Evolutionary conservation across 2,113 vertebrate genomes (phyloP).

Genomic region (Thermophis baileyi): DNA sequence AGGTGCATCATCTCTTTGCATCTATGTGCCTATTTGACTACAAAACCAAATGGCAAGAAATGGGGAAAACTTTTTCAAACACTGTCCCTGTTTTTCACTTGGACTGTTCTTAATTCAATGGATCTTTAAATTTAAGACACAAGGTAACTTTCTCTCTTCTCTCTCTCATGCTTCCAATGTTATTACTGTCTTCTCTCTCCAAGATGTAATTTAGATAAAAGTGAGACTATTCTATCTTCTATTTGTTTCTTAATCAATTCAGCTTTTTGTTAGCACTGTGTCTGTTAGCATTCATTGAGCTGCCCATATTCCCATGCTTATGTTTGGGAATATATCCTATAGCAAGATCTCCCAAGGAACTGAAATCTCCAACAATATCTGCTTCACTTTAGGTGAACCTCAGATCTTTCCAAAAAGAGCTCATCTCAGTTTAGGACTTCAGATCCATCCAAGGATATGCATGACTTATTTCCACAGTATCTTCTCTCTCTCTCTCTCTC

Average conservation of each 20-base stretch:
- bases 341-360: not conserved
- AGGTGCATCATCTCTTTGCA: not conserved
- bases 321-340: not conserved
- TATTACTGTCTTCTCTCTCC: not conserved
- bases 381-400: not conserved
- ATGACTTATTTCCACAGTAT: not conserved
- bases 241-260: not conserved
- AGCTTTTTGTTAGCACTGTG: not conserved
- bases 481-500: no score
- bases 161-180: not conserved
- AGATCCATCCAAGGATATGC: not conserved
- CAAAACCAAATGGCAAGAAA: not conserved
- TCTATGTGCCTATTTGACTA: not conserved
- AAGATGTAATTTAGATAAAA: not conserved
- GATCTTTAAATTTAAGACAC: not conserved
- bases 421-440: not conserved
- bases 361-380: not conserved
- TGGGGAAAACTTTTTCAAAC: not conserved
- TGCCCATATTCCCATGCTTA: not conserved
- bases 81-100: not conserved
- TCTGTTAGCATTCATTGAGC: not conserved
- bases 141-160: not conserved
- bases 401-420: not conserved
- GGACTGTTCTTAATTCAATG: not conserved
- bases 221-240: not conserved